Conservation (phyloP, 2,113 vertebrate genomes). For the Platysteira castanea region DNA sequence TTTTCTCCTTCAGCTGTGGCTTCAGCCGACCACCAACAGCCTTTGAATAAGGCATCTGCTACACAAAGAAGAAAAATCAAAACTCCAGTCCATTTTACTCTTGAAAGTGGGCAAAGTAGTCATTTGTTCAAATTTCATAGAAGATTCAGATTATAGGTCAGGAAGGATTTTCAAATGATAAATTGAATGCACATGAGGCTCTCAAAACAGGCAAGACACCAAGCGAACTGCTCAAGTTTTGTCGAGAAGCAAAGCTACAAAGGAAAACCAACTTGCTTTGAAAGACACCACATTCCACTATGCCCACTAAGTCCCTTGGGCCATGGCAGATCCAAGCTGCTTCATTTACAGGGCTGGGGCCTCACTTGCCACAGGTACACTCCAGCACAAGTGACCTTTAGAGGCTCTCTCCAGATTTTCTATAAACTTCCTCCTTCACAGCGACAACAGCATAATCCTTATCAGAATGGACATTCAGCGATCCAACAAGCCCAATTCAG, state of each 20-base stretch:
- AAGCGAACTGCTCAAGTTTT: background rate
- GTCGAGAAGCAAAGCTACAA: background rate
- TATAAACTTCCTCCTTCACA: background rate
- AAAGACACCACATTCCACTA: background rate
- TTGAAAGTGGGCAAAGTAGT: background rate
- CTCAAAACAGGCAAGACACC: background rate
- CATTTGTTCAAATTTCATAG: background rate
- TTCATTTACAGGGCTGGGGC: background rate
- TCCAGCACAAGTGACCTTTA: background rate
- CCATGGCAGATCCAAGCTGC: background rate
- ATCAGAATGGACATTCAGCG: background rate
- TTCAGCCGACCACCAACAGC: background rate
- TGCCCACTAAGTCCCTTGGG: background rate
- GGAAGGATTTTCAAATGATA: background rate
- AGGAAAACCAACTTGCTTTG: background rate
- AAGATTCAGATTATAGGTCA: background rate
- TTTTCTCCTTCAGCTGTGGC: background rate
- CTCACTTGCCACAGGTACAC: background rate
- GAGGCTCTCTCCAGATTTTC: background rate
- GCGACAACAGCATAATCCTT: background rate
- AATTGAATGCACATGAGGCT: background rate
- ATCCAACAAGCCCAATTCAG: background rate
- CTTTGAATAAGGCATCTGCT: accelerated
- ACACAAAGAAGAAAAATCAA: background rate
- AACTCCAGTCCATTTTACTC: background rate